These are phyloP conservation scores for Ondatra zibethicus DNA, from an alignment of 2,113 vertebrate genomes.

Conservation along the genomic window DNA sequence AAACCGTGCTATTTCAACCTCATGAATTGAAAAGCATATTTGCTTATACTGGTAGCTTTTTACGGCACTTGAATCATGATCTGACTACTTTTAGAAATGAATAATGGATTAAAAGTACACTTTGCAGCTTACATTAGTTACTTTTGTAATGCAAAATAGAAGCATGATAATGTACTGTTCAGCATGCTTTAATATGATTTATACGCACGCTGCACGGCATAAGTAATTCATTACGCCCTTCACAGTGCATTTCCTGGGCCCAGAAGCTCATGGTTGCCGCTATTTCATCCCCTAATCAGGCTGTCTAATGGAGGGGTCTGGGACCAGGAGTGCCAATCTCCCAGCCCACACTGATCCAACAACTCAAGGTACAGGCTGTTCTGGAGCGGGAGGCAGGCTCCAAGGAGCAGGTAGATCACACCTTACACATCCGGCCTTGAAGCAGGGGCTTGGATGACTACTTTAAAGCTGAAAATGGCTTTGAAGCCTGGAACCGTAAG, in stretches of 20 bases:
- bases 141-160: conserved; percentile 82
- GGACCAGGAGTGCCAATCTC: neutral
- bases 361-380: conserved; percentile 1
- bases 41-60: conserved; percentile 62
- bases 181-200: conserved; percentile 82
- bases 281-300: conserved; percentile 72
- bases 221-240: conserved; percentile 82
- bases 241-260: conserved; percentile 79
- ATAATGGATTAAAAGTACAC: conserved; percentile 79
- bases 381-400: neutral
- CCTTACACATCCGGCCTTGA: conserved; percentile 11
- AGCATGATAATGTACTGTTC: conserved; percentile 81
- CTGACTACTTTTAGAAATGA: conserved; percentile 77
- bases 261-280: conserved; percentile 67
- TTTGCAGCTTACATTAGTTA: conserved; percentile 77
- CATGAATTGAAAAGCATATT: conserved; percentile 72
- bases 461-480: conserved; percentile 37
- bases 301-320: conserved; percentile 65
- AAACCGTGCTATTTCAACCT: conserved; percentile 75
- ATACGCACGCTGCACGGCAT: conserved; percentile 76
- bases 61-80: conserved; percentile 61
- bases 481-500: conserved; percentile 48
- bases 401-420: conserved; percentile 4
- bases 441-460: conserved; percentile 43
- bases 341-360: neutral